These are phyloP conservation scores for Porites rus DNA, from an alignment of 92 coral and sea anemone species.

Conservation along the genomic window DNA sequence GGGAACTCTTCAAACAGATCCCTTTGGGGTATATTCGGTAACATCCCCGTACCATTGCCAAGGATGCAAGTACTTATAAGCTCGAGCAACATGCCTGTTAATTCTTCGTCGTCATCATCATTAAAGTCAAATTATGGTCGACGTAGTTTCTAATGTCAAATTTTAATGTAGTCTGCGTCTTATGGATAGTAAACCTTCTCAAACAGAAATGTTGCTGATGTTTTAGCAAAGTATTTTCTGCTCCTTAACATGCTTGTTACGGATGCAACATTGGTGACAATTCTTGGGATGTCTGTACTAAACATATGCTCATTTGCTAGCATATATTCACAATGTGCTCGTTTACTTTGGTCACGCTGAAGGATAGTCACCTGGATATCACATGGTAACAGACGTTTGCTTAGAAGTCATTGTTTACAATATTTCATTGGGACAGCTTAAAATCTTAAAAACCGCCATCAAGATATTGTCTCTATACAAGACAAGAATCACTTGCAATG, in stretches of 20 bases:
- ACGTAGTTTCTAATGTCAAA: no score
- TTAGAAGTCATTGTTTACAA: background rate
- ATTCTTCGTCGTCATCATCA: no score
- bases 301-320: conserved; percentile 91
- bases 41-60: no score
- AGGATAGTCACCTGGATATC: conserved; percentile 10
- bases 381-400: background rate
- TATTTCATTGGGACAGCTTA: no score
- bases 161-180: no score
- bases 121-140: no score
- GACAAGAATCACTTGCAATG: background rate
- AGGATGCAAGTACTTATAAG: no score
- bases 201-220: no score
- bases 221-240: background rate
- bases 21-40: no score
- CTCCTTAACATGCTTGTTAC: conserved; percentile 64
- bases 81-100: no score
- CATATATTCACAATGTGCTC: conserved; percentile 76
- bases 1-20: no score
- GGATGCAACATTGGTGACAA: conserved; percentile 85
- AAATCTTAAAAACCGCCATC: no score
- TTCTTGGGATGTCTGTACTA: conserved; percentile 96
- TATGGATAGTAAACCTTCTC: background rate
- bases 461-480: background rate
- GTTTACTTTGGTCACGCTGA: conserved; percentile 63